Percentiles rank a stretch among this genome's conserved stretches.
Evolutionary conservation across 1,140 invertebrate genomes (phyloP).

Genomic region (Himalopsyche phryganea): DNA sequence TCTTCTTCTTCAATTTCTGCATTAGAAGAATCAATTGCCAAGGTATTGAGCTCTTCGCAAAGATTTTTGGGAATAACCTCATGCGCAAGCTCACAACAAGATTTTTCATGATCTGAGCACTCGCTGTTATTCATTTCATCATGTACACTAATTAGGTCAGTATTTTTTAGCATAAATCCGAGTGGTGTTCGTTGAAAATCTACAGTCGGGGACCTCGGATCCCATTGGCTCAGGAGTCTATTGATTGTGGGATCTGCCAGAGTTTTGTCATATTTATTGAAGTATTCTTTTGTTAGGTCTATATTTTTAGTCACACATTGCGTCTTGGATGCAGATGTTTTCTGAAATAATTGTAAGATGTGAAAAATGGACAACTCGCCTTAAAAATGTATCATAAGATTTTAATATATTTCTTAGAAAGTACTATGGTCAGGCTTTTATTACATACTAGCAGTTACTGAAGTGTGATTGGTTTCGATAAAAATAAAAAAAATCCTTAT

Average conservation of each 20-base stretch:
- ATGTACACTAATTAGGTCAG: slow-evolving; percentile 18
- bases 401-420: neutral
- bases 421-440: neutral
- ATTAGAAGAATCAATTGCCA: slow-evolving; percentile 6
- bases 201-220: slow-evolving; percentile 29
- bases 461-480: neutral
- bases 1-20: neutral
- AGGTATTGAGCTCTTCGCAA: slow-evolving; percentile 12
- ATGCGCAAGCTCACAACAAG: slow-evolving; percentile 1
- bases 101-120: slow-evolving; percentile 14
- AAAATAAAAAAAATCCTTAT: neutral
- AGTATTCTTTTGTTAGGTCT: slow-evolving; percentile 27
- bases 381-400: neutral
- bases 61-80: slow-evolving; percentile 18
- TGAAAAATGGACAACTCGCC: neutral
- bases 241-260: slow-evolving; percentile 17
- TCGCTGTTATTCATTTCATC: slow-evolving; percentile 9
- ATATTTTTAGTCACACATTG: slow-evolving; percentile 29
- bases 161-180: slow-evolving; percentile 23
- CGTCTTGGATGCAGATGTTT: slow-evolving; percentile 9
- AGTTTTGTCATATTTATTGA: slow-evolving; percentile 23
- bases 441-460: neutral
- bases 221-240: slow-evolving; percentile 25
- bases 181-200: slow-evolving; percentile 32
- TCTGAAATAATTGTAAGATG: slow-evolving; percentile 8